phyloP scores from a whole-genome alignment of 2,797 vertebrate species.

The Tauraco hartlaubi region DNA sequence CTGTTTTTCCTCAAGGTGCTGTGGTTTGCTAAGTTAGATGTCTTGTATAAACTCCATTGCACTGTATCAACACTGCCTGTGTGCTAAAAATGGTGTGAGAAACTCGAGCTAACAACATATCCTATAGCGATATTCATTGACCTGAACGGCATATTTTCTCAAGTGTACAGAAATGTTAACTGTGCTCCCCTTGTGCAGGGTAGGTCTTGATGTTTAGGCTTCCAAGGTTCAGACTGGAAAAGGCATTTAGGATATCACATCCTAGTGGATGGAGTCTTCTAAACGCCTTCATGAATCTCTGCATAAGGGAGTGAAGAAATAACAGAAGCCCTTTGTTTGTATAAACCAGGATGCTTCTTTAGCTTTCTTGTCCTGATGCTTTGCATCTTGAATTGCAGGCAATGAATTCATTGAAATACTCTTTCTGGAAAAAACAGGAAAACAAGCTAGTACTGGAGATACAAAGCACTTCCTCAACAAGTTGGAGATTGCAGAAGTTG shows the following conservation, averaged over 20 bases:
- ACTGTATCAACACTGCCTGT: neutral
- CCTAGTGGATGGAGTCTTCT: neutral
- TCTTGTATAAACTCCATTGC: neutral
- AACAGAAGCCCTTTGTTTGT: neutral
- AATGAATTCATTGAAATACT: neutral
- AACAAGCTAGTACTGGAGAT: neutral
- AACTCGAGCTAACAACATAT: neutral
- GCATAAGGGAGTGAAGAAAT: neutral
- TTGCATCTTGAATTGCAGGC: neutral
- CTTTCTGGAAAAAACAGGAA: neutral
- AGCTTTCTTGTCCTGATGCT: neutral
- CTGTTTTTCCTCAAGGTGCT: neutral
- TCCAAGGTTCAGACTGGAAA: neutral
- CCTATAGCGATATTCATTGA: neutral
- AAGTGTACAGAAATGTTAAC: neutral
- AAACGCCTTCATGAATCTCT: neutral
- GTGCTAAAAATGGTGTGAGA: neutral
- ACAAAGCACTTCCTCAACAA: neutral
- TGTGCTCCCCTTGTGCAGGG: neutral
- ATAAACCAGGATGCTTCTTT: neutral
- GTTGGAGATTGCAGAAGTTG: neutral
- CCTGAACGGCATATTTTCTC: neutral
- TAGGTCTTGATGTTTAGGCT: neutral
- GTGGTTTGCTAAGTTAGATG: neutral
- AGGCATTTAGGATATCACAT: fast-evolving